Conservation (phyloP, 2,113 vertebrate species). For the Hymenochirus boettgeri region DNA sequence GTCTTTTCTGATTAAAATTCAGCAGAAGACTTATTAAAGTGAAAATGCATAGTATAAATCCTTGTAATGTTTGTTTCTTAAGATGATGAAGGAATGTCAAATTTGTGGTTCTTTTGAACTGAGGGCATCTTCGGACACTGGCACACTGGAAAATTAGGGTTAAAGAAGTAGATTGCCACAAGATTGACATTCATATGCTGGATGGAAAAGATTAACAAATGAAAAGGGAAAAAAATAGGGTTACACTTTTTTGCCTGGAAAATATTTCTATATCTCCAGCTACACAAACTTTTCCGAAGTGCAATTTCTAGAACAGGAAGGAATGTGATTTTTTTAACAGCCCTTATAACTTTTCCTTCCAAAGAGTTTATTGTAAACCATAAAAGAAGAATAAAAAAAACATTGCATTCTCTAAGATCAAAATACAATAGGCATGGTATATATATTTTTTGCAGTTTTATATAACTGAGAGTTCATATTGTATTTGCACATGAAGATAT, state of each 20-base stretch:
- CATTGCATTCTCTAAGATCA: too few relatives aligned
- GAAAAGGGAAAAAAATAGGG: constrained; percentile 64
- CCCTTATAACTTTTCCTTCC: constrained; percentile 79
- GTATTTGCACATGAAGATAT: neutral
- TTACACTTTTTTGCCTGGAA: constrained; percentile 67
- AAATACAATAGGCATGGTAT: too few relatives aligned
- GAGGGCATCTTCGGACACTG: too few relatives aligned
- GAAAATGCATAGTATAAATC: constrained; percentile 61
- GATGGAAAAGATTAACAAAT: constrained; percentile 51
- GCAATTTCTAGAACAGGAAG: constrained; percentile 75
- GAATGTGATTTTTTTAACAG: constrained; percentile 71
- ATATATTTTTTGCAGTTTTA: neutral
- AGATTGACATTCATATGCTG: constrained; percentile 46
- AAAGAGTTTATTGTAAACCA: constrained; percentile 72
- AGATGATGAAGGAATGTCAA: constrained; percentile 47
- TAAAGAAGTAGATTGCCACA: neutral
- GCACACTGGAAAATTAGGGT: too few relatives aligned
- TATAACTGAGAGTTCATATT: neutral
- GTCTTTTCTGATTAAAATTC: constrained; percentile 47
- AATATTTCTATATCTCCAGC: constrained; percentile 65
- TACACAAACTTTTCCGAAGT: constrained; percentile 66
- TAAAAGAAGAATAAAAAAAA: constrained; percentile 52
- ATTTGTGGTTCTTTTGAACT: too few relatives aligned
- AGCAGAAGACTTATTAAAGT: constrained; percentile 22
- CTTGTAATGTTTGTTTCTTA: constrained; percentile 55